Percentiles rank a stretch among this genome's conserved stretches.
These are phyloP conservation scores for Himalopsyche tibetana DNA, from an alignment of 2,888 invertebrate species.

Conservation along the genomic window DNA sequence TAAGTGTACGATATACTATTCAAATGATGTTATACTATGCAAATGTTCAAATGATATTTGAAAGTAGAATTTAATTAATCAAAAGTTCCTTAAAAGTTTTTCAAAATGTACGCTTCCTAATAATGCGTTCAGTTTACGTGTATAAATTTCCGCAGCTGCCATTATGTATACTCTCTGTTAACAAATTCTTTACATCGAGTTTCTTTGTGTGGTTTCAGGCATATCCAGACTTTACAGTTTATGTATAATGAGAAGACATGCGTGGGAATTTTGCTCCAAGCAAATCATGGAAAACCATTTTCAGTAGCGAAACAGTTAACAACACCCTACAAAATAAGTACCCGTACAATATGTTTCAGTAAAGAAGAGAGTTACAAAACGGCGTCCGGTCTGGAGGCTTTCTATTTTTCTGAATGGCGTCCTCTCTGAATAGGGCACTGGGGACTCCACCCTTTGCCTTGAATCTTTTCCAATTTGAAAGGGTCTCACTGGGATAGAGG, in stretches of 20 bases:
- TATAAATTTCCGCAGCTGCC: not conserved
- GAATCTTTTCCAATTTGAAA: slow-evolving; percentile 61
- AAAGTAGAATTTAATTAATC: too few relatives aligned
- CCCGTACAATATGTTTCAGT: slow-evolving; percentile 23
- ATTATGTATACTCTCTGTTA: not conserved
- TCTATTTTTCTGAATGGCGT: slow-evolving; percentile 53
- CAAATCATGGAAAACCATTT: slow-evolving; percentile 30
- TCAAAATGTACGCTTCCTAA: slow-evolving; percentile 24
- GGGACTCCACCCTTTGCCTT: slow-evolving; percentile 55
- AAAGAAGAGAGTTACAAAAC: slow-evolving; percentile 21
- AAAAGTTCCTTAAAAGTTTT: too few relatives aligned
- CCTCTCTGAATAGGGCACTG: slow-evolving; percentile 54
- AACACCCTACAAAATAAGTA: slow-evolving; percentile 26
- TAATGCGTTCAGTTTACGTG: not conserved
- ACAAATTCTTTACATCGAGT: slow-evolving; percentile 12
- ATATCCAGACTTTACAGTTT: slow-evolving; percentile 11
- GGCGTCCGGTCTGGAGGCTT: slow-evolving; percentile 43
- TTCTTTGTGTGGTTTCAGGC: slow-evolving; percentile 16
- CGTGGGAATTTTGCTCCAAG: slow-evolving; percentile 2
- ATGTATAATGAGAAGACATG: slow-evolving; percentile 30
- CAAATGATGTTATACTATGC: too few relatives aligned
- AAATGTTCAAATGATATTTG: too few relatives aligned
- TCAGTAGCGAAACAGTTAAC: slow-evolving; percentile 7
- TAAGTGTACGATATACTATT: too few relatives aligned
- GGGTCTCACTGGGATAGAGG: slow-evolving; percentile 41